phyloP scores from a whole-genome alignment of 2,888 invertebrate genomes.

The Pelosia muscerda region DNA sequence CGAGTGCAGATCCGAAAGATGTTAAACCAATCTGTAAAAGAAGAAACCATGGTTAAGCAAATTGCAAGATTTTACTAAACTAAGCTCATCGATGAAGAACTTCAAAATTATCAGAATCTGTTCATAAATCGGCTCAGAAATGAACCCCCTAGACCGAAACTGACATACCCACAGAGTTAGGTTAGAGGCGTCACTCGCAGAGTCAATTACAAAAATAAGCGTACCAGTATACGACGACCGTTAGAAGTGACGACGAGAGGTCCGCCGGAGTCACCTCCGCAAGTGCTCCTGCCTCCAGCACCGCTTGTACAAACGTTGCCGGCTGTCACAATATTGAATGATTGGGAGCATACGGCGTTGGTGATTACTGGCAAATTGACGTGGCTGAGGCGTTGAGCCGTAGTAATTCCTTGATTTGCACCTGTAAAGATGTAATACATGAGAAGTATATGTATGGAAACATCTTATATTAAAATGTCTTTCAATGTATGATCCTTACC shows the following conservation, averaged over 20 bases:
- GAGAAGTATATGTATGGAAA: background rate
- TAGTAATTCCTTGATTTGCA: background rate
- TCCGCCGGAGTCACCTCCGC: constrained; percentile 73
- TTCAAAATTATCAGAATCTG: no score
- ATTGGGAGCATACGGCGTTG: constrained; percentile 52
- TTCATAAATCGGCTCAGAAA: no score
- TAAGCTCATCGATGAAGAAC: no score
- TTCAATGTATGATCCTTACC: constrained; percentile 39
- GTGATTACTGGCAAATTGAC: constrained; percentile 53
- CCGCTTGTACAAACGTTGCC: constrained; percentile 67
- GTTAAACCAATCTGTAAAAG: constrained; percentile 18
- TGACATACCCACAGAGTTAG: no score
- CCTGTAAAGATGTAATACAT: background rate
- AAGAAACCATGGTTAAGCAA: background rate
- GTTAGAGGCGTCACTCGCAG: no score
- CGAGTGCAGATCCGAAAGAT: constrained; percentile 12
- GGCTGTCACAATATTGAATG: constrained; percentile 53
- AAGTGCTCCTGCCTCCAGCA: constrained; percentile 51
- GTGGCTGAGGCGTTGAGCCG: constrained; percentile 6
- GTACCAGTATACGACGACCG: constrained; percentile 8
- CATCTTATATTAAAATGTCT: background rate
- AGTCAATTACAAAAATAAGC: background rate
- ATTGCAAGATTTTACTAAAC: background rate
- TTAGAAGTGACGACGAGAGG: constrained; percentile 52
- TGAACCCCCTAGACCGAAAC: no score